phyloP scores from a whole-genome alignment of 2,888 invertebrate genomes.

The Linnaemya tessellans region DNA sequence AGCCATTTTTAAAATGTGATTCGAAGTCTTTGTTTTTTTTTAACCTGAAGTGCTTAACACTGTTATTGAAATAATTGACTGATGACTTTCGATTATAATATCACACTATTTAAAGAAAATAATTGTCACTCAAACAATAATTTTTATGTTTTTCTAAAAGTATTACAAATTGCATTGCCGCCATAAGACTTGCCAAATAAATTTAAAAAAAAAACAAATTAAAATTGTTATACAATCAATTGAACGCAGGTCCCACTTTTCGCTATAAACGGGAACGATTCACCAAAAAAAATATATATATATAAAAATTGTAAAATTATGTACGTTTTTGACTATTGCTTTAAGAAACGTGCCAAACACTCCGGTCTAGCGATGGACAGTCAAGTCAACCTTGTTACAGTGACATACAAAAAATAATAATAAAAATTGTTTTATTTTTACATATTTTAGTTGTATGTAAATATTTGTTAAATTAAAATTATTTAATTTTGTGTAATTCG shows the following conservation, averaged over 20 bases:
- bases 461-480: slow-evolving; percentile 25
- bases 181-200: slow-evolving; percentile 52
- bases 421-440: not conserved
- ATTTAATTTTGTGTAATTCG: not conserved
- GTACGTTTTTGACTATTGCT: slow-evolving; percentile 72
- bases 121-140: slow-evolving; percentile 42
- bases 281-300: slow-evolving; percentile 36
- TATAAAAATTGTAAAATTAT: slow-evolving; percentile 39
- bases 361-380: not conserved
- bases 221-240: slow-evolving; percentile 57
- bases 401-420: slow-evolving; percentile 26
- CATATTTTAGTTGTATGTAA: not conserved
- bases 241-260: slow-evolving; percentile 55
- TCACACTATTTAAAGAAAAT: slow-evolving; percentile 67
- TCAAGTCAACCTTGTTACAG: slow-evolving; percentile 44
- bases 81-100: slow-evolving; percentile 50
- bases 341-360: slow-evolving; percentile 78
- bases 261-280: slow-evolving; percentile 61
- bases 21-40: slow-evolving; percentile 50
- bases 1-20: slow-evolving; percentile 72
- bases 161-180: slow-evolving; percentile 15
- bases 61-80: slow-evolving; percentile 65
- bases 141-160: slow-evolving; percentile 8
- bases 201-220: not conserved
- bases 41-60: slow-evolving; percentile 62